phyloP scores from a whole-genome alignment of 2,797 vertebrate genomes.

The Lophius americanus region DNA sequence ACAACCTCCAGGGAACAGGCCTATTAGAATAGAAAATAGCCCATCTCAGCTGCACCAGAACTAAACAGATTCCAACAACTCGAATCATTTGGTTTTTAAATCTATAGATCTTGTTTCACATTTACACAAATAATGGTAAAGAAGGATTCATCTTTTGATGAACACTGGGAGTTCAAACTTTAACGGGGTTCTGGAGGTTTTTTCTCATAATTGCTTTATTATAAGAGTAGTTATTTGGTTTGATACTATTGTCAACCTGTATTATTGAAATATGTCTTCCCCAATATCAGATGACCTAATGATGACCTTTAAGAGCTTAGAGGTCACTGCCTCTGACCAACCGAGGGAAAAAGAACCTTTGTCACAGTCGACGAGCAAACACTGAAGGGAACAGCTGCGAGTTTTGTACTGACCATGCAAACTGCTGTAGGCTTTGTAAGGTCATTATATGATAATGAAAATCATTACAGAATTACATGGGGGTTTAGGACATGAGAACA shows the following conservation, averaged over 20 bases:
- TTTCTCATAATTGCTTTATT: slow-evolving; percentile 6
- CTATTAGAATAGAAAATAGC: slow-evolving; percentile 47
- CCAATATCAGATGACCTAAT: slow-evolving; percentile 79
- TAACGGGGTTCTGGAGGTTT: background rate
- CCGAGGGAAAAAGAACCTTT: slow-evolving; percentile 72
- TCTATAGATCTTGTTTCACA: slow-evolving; percentile 31
- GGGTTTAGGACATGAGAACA: slow-evolving; percentile 94
- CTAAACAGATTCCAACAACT: slow-evolving; percentile 17
- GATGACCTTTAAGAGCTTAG: slow-evolving; percentile 80
- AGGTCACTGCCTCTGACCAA: slow-evolving; percentile 81
- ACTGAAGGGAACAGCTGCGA: slow-evolving; percentile 89
- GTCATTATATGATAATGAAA: slow-evolving; percentile 99
- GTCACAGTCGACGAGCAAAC: slow-evolving; percentile 80
- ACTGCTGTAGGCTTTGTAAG: slow-evolving; percentile 89
- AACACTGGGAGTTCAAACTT: slow-evolving; percentile 4
- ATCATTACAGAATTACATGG: slow-evolving; percentile 99
- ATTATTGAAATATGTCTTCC: slow-evolving; percentile 34
- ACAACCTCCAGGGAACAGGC: slow-evolving; percentile 46
- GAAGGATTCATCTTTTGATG: slow-evolving; percentile 3
- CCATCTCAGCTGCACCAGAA: slow-evolving; percentile 28
- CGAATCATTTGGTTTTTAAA: slow-evolving; percentile 42
- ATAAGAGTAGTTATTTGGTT: background rate
- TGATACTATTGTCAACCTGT: slow-evolving; percentile 73
- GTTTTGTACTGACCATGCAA: slow-evolving; percentile 87
- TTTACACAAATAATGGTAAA: slow-evolving; percentile 10